Evolutionary conservation across 1,140 invertebrate genomes (phyloP).

Genomic region (Ceratoteleas bidentatus): DNA sequence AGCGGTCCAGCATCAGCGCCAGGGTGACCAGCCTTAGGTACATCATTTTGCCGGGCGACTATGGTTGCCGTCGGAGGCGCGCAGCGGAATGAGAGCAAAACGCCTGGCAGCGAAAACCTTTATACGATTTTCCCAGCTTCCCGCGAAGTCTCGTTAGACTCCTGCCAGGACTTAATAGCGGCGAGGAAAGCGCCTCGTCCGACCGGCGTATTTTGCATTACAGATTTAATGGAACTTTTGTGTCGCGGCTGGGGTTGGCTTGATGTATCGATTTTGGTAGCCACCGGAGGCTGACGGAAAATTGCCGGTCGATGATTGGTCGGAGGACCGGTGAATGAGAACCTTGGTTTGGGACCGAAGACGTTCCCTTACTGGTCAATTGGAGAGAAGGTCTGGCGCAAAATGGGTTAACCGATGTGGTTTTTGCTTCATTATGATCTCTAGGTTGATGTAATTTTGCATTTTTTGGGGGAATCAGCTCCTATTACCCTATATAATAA

Average conservation of each 20-base stretch:
- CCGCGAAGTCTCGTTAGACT: slow-evolving; percentile 62
- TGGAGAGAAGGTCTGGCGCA: too few relatives aligned
- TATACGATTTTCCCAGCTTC: slow-evolving; percentile 73
- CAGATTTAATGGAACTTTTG: slow-evolving; percentile 73
- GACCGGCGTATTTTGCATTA: slow-evolving; percentile 73
- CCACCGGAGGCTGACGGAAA: neutral
- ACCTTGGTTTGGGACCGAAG: neutral
- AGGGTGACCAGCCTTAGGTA: slow-evolving; percentile 23
- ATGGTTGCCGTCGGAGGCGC: slow-evolving; percentile 36
- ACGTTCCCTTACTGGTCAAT: too few relatives aligned
- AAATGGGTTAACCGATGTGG: too few relatives aligned
- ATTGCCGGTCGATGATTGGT: too few relatives aligned
- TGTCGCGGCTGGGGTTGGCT: slow-evolving; percentile 56
- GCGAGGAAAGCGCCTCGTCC: too few relatives aligned
- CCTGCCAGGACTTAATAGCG: slow-evolving; percentile 75
- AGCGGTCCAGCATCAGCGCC: slow-evolving; percentile 36
- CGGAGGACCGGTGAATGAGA: too few relatives aligned
- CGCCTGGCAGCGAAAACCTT: slow-evolving; percentile 69
- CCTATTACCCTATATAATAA: too few relatives aligned
- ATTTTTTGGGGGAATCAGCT: too few relatives aligned
- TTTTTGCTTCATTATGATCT: too few relatives aligned
- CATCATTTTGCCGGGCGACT: slow-evolving; percentile 44
- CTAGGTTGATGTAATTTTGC: too few relatives aligned
- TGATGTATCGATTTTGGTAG: neutral
- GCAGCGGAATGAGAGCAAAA: slow-evolving; percentile 69